These are phyloP conservation scores for Albula glossodonta DNA, from an alignment of 2,113 vertebrate species.

Conservation along the genomic window DNA sequence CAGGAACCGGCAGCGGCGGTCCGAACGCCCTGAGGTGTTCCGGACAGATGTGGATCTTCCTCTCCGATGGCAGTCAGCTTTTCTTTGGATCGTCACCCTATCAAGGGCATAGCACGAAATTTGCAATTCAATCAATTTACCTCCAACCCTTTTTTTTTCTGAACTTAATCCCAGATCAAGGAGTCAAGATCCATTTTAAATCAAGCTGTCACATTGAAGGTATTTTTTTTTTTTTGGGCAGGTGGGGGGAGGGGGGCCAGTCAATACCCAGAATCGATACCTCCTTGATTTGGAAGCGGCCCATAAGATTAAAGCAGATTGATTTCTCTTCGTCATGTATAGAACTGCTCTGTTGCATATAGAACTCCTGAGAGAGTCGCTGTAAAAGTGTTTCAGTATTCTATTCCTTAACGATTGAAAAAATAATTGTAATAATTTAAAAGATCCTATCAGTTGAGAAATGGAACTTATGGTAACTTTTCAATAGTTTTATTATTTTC, in stretches of 20 bases:
- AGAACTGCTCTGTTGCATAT: slow-evolving; percentile 60
- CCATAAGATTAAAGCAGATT: slow-evolving; percentile 44
- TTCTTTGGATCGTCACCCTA: neutral
- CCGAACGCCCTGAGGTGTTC: neutral
- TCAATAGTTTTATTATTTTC: slow-evolving; percentile 60
- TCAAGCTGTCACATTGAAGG: slow-evolving; percentile 4
- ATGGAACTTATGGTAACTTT: slow-evolving; percentile 62
- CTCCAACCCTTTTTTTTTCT: neutral
- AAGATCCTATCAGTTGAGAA: slow-evolving; percentile 55
- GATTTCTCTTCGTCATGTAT: slow-evolving; percentile 63
- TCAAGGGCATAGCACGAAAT: slow-evolving; percentile 1
- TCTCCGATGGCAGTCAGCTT: neutral
- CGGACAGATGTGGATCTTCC: neutral
- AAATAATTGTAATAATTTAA: slow-evolving; percentile 47
- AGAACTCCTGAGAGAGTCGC: slow-evolving; percentile 66
- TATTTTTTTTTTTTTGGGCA: neutral
- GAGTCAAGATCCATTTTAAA: neutral
- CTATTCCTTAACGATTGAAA: slow-evolving; percentile 59
- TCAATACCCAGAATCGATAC: slow-evolving; percentile 18
- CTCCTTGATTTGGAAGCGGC: slow-evolving; percentile 13
- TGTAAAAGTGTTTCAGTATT: slow-evolving; percentile 76
- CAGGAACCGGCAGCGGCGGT: neutral
- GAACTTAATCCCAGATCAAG: neutral
- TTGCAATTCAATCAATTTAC: neutral
- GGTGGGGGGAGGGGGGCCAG: neutral